Evolutionary conservation across 2,888 invertebrate species (phyloP).

Genomic region (Brachypterus glaber): DNA sequence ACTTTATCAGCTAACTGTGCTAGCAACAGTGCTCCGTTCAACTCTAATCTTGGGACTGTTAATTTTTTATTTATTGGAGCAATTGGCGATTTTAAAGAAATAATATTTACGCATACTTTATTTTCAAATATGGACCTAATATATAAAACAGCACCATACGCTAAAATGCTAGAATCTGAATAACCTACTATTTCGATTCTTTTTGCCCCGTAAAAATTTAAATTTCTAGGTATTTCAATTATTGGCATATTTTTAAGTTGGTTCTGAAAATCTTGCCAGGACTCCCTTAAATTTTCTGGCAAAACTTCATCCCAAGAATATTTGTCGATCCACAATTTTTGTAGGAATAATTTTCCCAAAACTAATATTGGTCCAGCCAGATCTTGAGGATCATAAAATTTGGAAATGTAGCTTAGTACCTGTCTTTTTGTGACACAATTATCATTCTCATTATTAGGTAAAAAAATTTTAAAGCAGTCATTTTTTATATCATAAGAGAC

Average conservation of each 20-base stretch:
- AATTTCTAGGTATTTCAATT: too few relatives aligned
- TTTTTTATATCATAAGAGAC: neutral
- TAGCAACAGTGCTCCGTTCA: neutral
- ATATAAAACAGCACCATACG: neutral
- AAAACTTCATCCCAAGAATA: too few relatives aligned
- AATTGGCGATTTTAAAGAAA: neutral
- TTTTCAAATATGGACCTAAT: neutral
- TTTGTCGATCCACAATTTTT: too few relatives aligned
- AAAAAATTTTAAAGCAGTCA: neutral
- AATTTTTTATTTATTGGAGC: neutral
- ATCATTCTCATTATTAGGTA: neutral
- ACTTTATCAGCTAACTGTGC: neutral
- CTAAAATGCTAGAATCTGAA: neutral
- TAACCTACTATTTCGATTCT: neutral
- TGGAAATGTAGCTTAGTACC: neutral
- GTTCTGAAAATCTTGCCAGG: too few relatives aligned
- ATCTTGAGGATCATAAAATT: constrained; percentile 1
- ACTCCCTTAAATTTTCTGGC: too few relatives aligned
- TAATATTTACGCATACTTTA: neutral
- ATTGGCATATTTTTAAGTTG: too few relatives aligned
- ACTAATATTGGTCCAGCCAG: too few relatives aligned
- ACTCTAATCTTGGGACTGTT: neutral
- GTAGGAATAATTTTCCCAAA: too few relatives aligned
- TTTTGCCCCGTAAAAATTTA: neutral
- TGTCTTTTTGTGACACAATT: neutral